Evolutionary conservation across 2,888 invertebrate genomes (phyloP).

Genomic region (Cephus pygmeus): DNA sequence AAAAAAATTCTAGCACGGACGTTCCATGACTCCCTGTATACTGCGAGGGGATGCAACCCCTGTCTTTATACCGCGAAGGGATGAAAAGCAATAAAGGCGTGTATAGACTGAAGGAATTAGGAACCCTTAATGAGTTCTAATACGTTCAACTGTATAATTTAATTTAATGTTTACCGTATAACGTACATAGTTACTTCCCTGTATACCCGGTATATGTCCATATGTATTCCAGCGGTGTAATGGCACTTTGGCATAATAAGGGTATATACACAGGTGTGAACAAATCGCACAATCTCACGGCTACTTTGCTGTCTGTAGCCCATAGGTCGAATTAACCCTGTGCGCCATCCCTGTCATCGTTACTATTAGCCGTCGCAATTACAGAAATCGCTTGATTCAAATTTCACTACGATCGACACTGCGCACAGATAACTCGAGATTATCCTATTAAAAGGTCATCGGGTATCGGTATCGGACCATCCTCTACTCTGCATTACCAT

Average conservation of each 20-base stretch:
- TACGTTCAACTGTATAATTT: neutral
- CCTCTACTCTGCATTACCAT: neutral
- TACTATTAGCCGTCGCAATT: neutral
- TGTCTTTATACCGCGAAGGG: neutral
- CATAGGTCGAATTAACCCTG: neutral
- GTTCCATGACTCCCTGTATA: neutral
- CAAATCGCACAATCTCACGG: neutral
- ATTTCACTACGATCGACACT: neutral
- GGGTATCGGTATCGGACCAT: neutral
- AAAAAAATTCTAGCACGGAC: neutral
- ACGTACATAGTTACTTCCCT: neutral
- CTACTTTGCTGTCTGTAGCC: neutral
- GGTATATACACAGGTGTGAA: neutral
- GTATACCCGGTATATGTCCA: neutral
- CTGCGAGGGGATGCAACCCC: neutral
- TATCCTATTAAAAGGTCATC: conserved; percentile 5
- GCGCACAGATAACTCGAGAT: neutral
- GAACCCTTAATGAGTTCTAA: neutral
- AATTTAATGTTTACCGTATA: neutral
- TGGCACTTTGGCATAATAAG: neutral
- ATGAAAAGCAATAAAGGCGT: neutral
- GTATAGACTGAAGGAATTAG: neutral
- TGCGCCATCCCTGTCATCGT: neutral
- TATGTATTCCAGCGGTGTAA: neutral
- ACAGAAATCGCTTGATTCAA: neutral